Evolutionary conservation across 2,888 invertebrate species (phyloP).

Genomic region (Dryadula phaetusa): DNA sequence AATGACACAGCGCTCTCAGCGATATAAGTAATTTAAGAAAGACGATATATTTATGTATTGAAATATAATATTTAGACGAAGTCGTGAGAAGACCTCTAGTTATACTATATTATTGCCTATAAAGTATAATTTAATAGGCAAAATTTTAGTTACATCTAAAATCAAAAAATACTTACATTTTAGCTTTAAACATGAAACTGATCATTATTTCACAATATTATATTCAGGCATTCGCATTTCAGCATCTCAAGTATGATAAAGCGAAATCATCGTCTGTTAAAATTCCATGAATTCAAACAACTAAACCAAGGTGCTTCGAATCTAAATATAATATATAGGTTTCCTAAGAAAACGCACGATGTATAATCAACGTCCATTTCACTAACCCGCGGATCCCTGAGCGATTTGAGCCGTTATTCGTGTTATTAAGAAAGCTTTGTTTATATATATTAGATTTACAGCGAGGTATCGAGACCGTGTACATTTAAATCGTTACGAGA

Average conservation of each 20-base stretch:
- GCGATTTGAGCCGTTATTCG: constrained; percentile 16
- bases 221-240: background rate
- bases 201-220: background rate
- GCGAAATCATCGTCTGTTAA: background rate
- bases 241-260: constrained; percentile 3
- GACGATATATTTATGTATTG: too few relatives aligned
- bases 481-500: constrained; percentile 77
- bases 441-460: constrained; percentile 35
- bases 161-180: background rate
- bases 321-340: constrained; percentile 15
- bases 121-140: background rate
- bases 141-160: too few relatives aligned
- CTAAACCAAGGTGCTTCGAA: constrained; percentile 17
- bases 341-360: constrained; percentile 20
- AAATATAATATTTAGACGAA: too few relatives aligned
- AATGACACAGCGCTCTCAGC: too few relatives aligned
- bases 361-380: constrained; percentile 20
- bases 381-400: constrained; percentile 26
- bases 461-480: constrained; percentile 46
- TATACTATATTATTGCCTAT: background rate
- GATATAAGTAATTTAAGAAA: too few relatives aligned
- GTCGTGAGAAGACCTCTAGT: too few relatives aligned
- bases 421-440: constrained; percentile 38
- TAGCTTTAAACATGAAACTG: background rate
- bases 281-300: constrained; percentile 9